Conservation (phyloP, 2,797 vertebrate species). For the Amphiprion clarkii region DNA sequence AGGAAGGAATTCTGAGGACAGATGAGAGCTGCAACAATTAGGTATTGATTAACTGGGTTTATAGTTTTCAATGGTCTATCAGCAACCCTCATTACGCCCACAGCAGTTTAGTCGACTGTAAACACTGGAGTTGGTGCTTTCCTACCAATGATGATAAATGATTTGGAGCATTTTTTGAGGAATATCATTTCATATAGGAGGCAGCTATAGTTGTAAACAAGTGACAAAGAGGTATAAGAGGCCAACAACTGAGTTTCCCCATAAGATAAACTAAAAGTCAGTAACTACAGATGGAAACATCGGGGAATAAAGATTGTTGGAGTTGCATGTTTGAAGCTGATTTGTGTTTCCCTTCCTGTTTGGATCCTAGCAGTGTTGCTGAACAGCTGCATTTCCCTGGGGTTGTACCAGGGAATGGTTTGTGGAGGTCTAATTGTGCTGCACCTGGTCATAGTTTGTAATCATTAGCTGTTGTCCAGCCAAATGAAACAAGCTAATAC, state of each 20-base stretch:
- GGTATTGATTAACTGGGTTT: not conserved
- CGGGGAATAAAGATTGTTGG: not conserved
- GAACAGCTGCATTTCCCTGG: slow-evolving; percentile 10
- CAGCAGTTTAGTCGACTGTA: not conserved
- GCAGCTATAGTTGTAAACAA: too few species aligned
- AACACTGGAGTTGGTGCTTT: not conserved
- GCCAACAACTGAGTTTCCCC: too few species aligned
- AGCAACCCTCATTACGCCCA: not conserved
- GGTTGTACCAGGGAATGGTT: slow-evolving; percentile 5
- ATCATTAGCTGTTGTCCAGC: slow-evolving; percentile 48
- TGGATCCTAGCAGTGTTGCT: slow-evolving; percentile 1
- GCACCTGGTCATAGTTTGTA: slow-evolving; percentile 59
- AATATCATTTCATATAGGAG: too few species aligned
- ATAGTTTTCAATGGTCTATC: not conserved
- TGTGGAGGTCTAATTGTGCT: slow-evolving; percentile 36
- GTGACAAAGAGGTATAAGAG: too few species aligned
- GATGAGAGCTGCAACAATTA: not conserved
- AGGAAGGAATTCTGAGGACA: not conserved
- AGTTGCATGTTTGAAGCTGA: not conserved
- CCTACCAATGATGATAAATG: not conserved
- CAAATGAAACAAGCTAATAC: slow-evolving; percentile 19
- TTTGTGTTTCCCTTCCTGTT: slow-evolving; percentile 33
- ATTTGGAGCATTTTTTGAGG: slow-evolving; percentile 3
- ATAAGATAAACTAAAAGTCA: not conserved
- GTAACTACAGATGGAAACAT: not conserved